Percentiles rank a stretch among this genome's conserved stretches.
These are phyloP conservation scores for Echinarachnius parma DNA, from an alignment of 53 echinoderm and acorn worm species.

Conservation along the genomic window DNA sequence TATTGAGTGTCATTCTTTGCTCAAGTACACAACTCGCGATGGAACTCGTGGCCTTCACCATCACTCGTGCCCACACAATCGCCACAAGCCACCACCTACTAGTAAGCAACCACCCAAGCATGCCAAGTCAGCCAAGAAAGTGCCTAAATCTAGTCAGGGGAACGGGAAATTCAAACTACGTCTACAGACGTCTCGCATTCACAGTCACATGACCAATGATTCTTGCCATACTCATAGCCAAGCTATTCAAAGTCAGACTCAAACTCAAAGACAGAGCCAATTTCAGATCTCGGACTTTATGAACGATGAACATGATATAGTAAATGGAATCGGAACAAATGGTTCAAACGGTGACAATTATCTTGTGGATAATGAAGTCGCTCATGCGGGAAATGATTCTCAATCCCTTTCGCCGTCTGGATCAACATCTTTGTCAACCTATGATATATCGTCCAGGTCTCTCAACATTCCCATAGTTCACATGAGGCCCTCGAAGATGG, in stretches of 20 bases:
- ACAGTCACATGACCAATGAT: too few species aligned
- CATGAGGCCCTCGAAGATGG: not conserved
- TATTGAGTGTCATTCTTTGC: conserved; percentile 15
- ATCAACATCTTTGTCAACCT: too few species aligned
- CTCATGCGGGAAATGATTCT: not conserved
- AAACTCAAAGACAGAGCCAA: not conserved
- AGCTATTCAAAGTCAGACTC: not conserved
- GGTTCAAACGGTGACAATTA: not conserved
- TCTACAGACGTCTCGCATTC: too few species aligned
- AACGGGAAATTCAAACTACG: too few species aligned
- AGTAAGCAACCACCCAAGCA: too few species aligned
- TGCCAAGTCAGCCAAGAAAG: too few species aligned
- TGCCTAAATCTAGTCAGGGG: too few species aligned
- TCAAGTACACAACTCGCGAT: conserved; percentile 23
- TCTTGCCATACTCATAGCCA: too few species aligned
- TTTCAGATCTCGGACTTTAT: not conserved
- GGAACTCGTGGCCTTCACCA: conserved; percentile 25
- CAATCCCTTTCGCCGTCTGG: too few species aligned
- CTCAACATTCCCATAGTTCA: conserved; percentile 7
- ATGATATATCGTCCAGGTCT: not conserved
- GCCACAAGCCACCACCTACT: not conserved
- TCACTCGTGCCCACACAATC: conserved; percentile 12
- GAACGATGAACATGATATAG: not conserved
- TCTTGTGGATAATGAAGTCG: not conserved
- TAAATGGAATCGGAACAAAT: not conserved